Percentiles rank a stretch among this genome's conserved stretches.
These are phyloP conservation scores for Drosophila nebulosa DNA, from an alignment of 1,140 invertebrate species.

Conservation along the genomic window DNA sequence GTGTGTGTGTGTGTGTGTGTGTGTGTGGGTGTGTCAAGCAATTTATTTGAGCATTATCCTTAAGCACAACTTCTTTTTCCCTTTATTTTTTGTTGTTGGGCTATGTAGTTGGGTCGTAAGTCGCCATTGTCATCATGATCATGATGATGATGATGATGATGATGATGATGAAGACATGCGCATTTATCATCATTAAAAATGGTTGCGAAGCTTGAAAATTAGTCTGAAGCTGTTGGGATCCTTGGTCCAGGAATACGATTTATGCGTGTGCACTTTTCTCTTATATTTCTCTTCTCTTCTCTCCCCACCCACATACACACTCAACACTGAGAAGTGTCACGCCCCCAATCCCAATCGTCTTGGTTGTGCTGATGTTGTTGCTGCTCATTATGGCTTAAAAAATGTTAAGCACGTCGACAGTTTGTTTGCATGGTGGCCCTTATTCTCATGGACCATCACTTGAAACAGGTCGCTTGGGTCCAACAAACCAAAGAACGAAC, in stretches of 20 bases:
- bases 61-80: constrained; percentile 42
- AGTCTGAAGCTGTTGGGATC: constrained; percentile 30
- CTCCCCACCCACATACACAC: neutral
- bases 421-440: constrained; percentile 53
- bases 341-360: constrained; percentile 38
- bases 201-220: constrained; percentile 56
- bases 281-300: constrained; percentile 5
- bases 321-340: constrained; percentile 49
- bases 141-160: constrained; percentile 40
- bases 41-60: constrained; percentile 67
- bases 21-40: constrained; percentile 22
- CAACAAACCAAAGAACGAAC: constrained; percentile 37
- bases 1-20: too few relatives aligned
- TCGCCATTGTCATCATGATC: constrained; percentile 55
- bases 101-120: neutral
- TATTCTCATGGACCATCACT: constrained; percentile 35
- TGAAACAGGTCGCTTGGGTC: constrained; percentile 68
- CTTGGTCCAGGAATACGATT: constrained; percentile 55
- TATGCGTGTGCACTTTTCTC: constrained; percentile 68
- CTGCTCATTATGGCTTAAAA: constrained; percentile 78
- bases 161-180: constrained; percentile 27
- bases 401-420: constrained; percentile 74
- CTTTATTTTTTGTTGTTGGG: neutral
- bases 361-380: constrained; percentile 42
- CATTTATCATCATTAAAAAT: constrained; percentile 76